Evolutionary conservation across 2,797 vertebrate species (phyloP).

Genomic region (Halcyon leucocephala): DNA sequence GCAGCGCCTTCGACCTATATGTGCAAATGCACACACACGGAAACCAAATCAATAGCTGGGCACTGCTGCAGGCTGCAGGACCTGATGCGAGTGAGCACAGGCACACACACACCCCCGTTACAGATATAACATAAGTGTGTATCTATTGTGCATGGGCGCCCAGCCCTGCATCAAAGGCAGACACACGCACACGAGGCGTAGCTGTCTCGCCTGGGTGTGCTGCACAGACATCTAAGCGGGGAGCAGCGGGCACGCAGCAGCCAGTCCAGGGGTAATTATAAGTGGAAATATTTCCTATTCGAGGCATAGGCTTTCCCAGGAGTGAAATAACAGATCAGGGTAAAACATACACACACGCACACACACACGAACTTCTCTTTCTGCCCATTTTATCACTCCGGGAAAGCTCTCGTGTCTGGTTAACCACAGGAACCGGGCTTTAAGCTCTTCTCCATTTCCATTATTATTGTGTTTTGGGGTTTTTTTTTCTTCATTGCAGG

Average conservation of each 20-base stretch:
- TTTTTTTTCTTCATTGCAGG: neutral
- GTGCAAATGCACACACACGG: neutral
- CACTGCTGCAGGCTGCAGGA: slow-evolving; percentile 1
- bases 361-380: neutral
- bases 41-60: neutral
- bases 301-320: slow-evolving; percentile 18
- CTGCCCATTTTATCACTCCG: slow-evolving; percentile 45
- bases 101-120: neutral
- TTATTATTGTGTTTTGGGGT: neutral
- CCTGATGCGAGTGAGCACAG: neutral
- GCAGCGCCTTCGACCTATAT: neutral
- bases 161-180: neutral
- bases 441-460: neutral
- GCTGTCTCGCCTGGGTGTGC: neutral
- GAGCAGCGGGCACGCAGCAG: neutral
- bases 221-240: neutral
- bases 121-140: neutral
- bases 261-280: neutral
- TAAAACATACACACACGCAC: neutral
- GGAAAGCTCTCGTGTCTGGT: slow-evolving; percentile 39
- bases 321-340: slow-evolving; percentile 10
- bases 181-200: neutral
- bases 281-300: neutral
- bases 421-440: slow-evolving; percentile 41
- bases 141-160: slow-evolving; percentile 21